Evolutionary conservation across 2,113 vertebrate species (phyloP), one percentile per base, ranked within the genome.

Genomic region (Zosterops hypoxanthus): DNA sequence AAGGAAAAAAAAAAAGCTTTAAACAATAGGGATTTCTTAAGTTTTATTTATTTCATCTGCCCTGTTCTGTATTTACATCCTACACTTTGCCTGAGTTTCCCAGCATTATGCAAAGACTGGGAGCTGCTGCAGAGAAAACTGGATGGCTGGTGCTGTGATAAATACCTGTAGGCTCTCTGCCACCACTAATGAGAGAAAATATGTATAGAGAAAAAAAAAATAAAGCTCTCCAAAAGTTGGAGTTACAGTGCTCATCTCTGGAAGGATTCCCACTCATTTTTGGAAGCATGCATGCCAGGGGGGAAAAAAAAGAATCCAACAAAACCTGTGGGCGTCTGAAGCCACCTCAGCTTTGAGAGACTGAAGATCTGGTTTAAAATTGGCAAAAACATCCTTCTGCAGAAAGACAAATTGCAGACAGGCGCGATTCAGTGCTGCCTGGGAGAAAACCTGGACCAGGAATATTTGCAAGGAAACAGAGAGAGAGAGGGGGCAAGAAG

Each of bases 301-400:
- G 72, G 41, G 11, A 19, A 49, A 64, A 59, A 82, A 75, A 59
- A 71, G 59, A 80, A 89, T 57, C 65, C 84, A 78, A 68, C 34
- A 34, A 79, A 89, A 97, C 44, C 81, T 49, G 93, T 71, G 90
- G 82, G 90, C 1, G 52, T 86, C 90, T 91, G 84, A 73, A 87
- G 76, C 69, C 96, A 86, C 91, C 88, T 95, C 92, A 79, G 84
- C 81, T 94, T 81, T 64, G 47, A 95, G 91, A 95, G 88, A 64
- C 47, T 80, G 85, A 71, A 78, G 81, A 82, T 66, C 57, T 75
- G 81, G 4, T 82, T 53, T n/a, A 36, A 65, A 84, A 56, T 25
- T 87, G 89, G 86, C 92, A 95, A 94, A 94, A 86, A 89, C 73
- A 82, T 14, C 86, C 49, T 65, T 33, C 86, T 91, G 94, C 86